Conservation (phyloP, 2,113 vertebrate genomes). For the Neogale vison region DNA sequence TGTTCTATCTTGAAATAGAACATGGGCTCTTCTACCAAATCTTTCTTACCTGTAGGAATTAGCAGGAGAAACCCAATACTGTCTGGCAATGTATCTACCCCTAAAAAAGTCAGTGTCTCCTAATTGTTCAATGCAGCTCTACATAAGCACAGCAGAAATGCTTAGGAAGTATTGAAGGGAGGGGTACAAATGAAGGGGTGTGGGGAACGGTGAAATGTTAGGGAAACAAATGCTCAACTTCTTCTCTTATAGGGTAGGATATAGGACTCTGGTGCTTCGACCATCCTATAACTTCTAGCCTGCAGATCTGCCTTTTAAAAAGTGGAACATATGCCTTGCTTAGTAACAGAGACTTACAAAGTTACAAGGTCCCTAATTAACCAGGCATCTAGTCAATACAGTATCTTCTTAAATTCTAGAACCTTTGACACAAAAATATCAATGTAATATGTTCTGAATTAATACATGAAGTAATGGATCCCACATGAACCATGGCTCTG, state of each 20-base stretch:
- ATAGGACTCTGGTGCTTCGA: neutral
- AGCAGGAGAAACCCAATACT: conserved; percentile 75
- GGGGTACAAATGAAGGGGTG: neutral
- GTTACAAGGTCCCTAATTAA: neutral
- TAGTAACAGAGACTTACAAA: neutral
- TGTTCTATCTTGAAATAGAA: conserved; percentile 51
- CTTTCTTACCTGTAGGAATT: conserved; percentile 73
- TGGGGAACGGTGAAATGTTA: neutral
- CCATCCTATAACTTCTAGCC: neutral
- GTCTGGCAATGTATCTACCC: conserved; percentile 74
- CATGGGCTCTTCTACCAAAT: conserved; percentile 60
- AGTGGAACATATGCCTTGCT: neutral
- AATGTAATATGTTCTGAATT: neutral
- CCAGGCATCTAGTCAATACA: neutral
- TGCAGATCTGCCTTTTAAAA: neutral
- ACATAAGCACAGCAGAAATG: conserved; percentile 69
- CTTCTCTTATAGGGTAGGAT: conserved; percentile 46
- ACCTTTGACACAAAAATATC: neutral
- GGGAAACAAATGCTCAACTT: conserved; percentile 70
- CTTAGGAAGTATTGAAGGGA: neutral
- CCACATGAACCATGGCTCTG: neutral
- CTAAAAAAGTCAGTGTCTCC: conserved; percentile 76
- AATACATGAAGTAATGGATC: neutral
- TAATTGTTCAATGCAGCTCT: conserved; percentile 78
- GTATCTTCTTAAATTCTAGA: neutral